Base-by-base conservation (phyloP, 2,113 vertebrate species). In the Microtus ochrogaster region DNA sequence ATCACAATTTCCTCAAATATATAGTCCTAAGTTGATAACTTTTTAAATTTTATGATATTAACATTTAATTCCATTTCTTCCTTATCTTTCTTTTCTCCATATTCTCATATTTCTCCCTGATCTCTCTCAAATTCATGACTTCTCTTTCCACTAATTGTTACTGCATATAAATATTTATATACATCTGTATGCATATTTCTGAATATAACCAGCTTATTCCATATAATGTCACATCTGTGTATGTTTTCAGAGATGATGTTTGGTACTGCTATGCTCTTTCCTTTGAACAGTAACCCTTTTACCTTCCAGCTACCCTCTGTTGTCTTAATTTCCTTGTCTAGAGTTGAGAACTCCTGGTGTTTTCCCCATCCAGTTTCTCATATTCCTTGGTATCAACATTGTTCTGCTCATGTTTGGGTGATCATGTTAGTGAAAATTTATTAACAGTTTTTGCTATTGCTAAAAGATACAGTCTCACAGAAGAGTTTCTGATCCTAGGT, bases 241-340 rank as follows among this genome's bases (percentile, higher is more conserved):
- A 24, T 39, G 36, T 61, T 26, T 58, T 61, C 36, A 61, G 52
- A 58, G 5, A 14, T 55, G 10, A 61, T 7, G 26, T 61, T 61
- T 14, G 12, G 12, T 24, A 39, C 36, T 24, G 36, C 0, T 26
- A 12, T 26, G 21, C 3, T 82, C 36, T 4, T 82, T 82, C 22
- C 11, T 58, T 36, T 0, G 19, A 5, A n/a, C 58, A 21, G 0
- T 11, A 2, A 55, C 5, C 33, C 17, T n/a, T 81, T 11, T 24
- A 11, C 9, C 5, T 44, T 21, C 21, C 6, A 58, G 21, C 16
- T 58, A 39, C 4, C 21, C 5, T 58, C 33, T 61, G 36, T 61
- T 82, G 2, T 58, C 1, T 55, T n/a, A 39, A 58, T n/a, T 81
- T 39, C 52, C 13, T 26, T n/a, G 11, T 26, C 3, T 39, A 39